Conservation (phyloP, 2,888 invertebrate genomes). For the Oeneis ivallda region DNA sequence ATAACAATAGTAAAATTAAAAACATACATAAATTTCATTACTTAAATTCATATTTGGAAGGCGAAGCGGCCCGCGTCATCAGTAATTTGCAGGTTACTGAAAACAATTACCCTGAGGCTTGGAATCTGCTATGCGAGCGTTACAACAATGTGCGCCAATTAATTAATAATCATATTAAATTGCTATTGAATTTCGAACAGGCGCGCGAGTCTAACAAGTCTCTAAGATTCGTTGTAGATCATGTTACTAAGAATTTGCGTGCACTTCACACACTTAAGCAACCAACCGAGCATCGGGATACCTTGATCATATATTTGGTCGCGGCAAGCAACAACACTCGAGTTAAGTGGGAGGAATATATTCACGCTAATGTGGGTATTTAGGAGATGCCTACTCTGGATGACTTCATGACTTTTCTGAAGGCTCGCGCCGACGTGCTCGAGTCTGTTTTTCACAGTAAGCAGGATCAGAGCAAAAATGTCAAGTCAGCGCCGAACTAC, state of each 20-base stretch:
- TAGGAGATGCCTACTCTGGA: too few species aligned
- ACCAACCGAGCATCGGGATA: slow-evolving; percentile 37
- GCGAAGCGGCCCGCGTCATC: slow-evolving; percentile 30
- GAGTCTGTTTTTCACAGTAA: neutral
- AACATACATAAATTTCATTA: slow-evolving; percentile 36
- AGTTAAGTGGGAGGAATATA: too few species aligned
- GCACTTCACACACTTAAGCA: slow-evolving; percentile 36
- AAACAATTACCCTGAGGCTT: slow-evolving; percentile 32
- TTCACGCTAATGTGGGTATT: too few species aligned
- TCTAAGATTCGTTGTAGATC: slow-evolving; percentile 36
- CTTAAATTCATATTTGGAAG: slow-evolving; percentile 34
- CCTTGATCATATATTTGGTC: slow-evolving; percentile 28
- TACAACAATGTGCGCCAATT: slow-evolving; percentile 35
- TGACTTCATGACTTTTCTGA: neutral
- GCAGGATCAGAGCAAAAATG: neutral
- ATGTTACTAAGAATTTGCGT: slow-evolving; percentile 39
- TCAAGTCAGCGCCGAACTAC: neutral
- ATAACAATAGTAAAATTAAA: slow-evolving; percentile 21
- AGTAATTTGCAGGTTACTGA: slow-evolving; percentile 27
- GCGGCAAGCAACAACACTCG: slow-evolving; percentile 25
- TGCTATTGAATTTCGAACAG: slow-evolving; percentile 31
- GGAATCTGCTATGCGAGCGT: slow-evolving; percentile 31
- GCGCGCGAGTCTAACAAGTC: slow-evolving; percentile 34
- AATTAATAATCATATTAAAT: slow-evolving; percentile 32
- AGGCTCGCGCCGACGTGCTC: neutral